Base-by-base conservation (phyloP, 2,888 invertebrate genomes). In the Drosophila recens region DNA sequence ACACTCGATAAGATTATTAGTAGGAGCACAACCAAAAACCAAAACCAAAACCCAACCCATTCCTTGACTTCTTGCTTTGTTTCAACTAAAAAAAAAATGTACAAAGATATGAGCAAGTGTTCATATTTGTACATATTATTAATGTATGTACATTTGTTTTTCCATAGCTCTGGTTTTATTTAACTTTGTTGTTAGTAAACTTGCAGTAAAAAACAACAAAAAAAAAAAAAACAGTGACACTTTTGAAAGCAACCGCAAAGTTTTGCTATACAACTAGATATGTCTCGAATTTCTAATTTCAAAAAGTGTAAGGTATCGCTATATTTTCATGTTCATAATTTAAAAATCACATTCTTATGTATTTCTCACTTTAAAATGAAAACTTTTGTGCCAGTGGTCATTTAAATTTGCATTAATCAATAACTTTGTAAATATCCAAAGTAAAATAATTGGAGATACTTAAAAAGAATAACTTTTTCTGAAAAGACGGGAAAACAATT, bases 1-100 rank as follows among this genome's bases (percentile, higher is more conserved):
- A 57, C 17, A 20, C 43, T 34, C 30, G 72, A 59, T 68, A 64
- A 61, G 59, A 68, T 59, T 72, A 72, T 68, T 8, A 11, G 11
- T 38, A 11, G 10, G 17, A 15, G 8, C 34, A 20, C 6, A 51
- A 52, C 20, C 51, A 27, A 4, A 4, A 34, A 11, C 49, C 33
- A 2, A 27, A 11, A 23, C 1, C 17, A 17, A 23, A 49, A 10
- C 49, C 34, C 11, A 51, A 52, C 20, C 51, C 23, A 53, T 53
- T 33, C 53, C 15, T 40, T 40, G 17, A 33, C 13, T 49, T 49
- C 11, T 13, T 67, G 20, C 38, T 45, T 52, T 66, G 53, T 66
- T 49, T 40, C 40, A 53, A 27, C 30, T 15, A 34, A 43, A 27
- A 61, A 17, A 27, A 36, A 17, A 17, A 0, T 48, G 11, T 51